Evolutionary conservation across 2,888 invertebrate species (phyloP), one percentile per base, ranked within the genome.

Genomic region (Macaria notata): DNA sequence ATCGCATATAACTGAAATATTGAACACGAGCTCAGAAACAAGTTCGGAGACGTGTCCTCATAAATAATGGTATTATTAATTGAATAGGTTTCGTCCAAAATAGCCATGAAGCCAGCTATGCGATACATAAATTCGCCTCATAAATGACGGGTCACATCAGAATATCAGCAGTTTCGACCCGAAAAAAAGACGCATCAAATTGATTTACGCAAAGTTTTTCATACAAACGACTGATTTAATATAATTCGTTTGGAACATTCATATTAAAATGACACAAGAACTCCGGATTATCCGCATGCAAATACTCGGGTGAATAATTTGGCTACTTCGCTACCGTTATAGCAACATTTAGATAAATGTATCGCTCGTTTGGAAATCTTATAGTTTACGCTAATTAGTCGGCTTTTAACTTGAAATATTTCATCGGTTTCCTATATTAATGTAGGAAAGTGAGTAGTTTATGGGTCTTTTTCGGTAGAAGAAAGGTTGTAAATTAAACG

Each of bases 301-400:
- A 66, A 68, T 68, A 46, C 49, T 50, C n/a, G 44, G 30, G 49
- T 59, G 59, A 62, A 54, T 63, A 56, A 57, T 58, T 56, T 46
- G 54, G 51, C 54, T 56, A 56, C 31, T 64, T 69, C 68, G 70
- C 70, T 66, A 69, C 73, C 70, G 68, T 69, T 75, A 60, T 36
- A 31, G 49, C 41, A 46, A 42, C 49, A 30, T 54, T 42, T 46
- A 50, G 50, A 56, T 59, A 58, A 60, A 66, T 59, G 56, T 64
- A 60, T 64, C 44, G 49, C 49, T 43, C 54, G 45, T 59, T 47
- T 54, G n/a, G 54, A 54, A 55, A 61, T 51, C 46, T 59, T 41
- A 41, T 41, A n/a, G 41, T 41, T 49, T 51, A 56, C 42, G 50
- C 50, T 63, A 62, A 61, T 64, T 58, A 64, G 57, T 49, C 45